Percentiles rank a stretch among this genome's conserved stretches.
Conservation (phyloP, 2,888 invertebrate species). For the Oscheius sp. region DNA sequence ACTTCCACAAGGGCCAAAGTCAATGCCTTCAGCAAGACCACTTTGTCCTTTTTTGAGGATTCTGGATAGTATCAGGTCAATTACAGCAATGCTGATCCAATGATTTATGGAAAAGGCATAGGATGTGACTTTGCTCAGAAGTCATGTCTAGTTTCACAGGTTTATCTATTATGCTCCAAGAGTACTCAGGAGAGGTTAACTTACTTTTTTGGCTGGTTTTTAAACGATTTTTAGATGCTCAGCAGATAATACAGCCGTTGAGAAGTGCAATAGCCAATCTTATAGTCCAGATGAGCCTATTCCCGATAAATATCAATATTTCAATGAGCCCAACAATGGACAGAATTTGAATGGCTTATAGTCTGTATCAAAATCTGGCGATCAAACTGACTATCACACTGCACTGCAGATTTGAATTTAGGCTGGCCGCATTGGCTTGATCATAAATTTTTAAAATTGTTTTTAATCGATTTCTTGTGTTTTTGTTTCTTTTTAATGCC, state of each 20-base stretch:
- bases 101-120: background rate
- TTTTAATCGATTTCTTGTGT: too few relatives aligned
- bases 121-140: background rate
- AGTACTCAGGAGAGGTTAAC: background rate
- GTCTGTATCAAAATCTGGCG: too few relatives aligned
- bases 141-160: too few relatives aligned
- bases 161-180: background rate
- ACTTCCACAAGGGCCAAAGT: background rate
- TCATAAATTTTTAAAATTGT: too few relatives aligned
- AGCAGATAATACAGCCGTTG: background rate
- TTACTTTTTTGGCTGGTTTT: too few relatives aligned
- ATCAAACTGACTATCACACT: too few relatives aligned
- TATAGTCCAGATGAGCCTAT: background rate
- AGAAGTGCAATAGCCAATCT: background rate
- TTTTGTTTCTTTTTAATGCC: too few relatives aligned
- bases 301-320: background rate
- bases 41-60: background rate
- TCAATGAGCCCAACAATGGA: background rate
- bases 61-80: background rate
- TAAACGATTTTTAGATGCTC: too few relatives aligned
- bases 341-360: too few relatives aligned
- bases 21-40: background rate
- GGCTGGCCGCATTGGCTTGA: too few relatives aligned
- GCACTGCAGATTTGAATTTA: too few relatives aligned
- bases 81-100: background rate